These are phyloP conservation scores for Drosophila quadrilineata DNA, from an alignment of 1,140 invertebrate species.

Conservation along the genomic window DNA sequence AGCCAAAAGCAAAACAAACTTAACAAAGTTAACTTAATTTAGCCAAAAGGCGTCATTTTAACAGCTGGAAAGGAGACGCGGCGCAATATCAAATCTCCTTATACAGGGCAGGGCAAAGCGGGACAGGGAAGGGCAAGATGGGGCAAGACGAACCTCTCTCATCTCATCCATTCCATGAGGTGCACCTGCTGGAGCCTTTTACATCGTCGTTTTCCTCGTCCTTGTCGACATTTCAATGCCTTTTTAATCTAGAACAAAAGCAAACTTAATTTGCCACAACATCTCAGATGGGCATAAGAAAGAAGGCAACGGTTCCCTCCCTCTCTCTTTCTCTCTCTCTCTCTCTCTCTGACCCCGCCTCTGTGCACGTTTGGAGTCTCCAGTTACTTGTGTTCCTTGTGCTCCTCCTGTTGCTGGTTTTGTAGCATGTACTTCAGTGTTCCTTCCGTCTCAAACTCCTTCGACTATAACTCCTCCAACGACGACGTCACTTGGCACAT, in stretches of 20 bases:
- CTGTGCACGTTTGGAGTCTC: too few species aligned
- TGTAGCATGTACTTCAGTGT: background rate
- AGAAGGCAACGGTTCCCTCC: conserved; percentile 11
- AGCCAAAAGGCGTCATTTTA: conserved; percentile 37
- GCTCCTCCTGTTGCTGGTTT: background rate
- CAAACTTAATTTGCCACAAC: conserved; percentile 57
- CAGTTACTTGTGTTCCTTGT: too few species aligned
- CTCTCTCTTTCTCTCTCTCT: background rate
- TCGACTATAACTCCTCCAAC: conserved; percentile 19
- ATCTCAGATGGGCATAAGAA: conserved; percentile 39
- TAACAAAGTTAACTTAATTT: conserved; percentile 41
- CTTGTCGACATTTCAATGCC: conserved; percentile 49
- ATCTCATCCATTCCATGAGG: too few species aligned
- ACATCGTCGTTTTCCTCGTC: background rate
- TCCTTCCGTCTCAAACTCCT: conserved; percentile 3
- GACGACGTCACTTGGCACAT: conserved; percentile 49
- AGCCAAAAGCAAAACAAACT: conserved; percentile 34
- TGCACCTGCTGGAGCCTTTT: background rate
- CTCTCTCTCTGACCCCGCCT: background rate
- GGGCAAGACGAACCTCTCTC: too few species aligned
- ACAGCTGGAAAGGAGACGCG: conserved; percentile 8
- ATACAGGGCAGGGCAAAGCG: background rate
- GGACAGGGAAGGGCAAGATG: background rate
- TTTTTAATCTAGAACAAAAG: conserved; percentile 57
- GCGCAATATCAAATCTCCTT: too few species aligned